phyloP scores from a whole-genome alignment of 2,797 vertebrate genomes.

The Odontamblyopus lacepedii region DNA sequence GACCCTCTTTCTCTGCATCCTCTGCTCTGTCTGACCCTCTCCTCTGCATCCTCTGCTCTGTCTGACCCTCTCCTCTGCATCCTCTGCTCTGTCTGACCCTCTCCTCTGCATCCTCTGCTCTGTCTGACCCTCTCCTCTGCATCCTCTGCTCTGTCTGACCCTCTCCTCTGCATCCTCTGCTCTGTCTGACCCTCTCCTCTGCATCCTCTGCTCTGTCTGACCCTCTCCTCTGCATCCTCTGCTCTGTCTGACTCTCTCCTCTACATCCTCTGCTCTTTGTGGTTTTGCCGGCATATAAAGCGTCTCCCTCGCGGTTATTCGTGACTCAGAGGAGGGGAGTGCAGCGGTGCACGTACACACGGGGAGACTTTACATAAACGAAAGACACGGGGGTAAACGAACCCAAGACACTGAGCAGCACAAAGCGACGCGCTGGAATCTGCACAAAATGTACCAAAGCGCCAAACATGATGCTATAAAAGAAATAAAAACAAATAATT shows the following conservation, averaged over 20 bases:
- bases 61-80: not conserved
- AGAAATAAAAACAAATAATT: too few species aligned
- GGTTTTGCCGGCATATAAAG: too few species aligned
- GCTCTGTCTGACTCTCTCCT: not conserved
- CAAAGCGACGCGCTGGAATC: not conserved
- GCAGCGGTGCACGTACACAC: constrained; percentile 29
- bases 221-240: too few species aligned
- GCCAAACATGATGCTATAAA: not conserved
- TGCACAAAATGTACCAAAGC: not conserved
- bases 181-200: too few species aligned
- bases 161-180: too few species aligned
- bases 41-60: not conserved
- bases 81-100: not conserved
- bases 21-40: too few species aligned
- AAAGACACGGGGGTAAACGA: too few species aligned
- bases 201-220: too few species aligned
- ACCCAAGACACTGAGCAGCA: not conserved
- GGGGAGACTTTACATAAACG: not conserved
- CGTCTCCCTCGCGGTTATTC: not conserved
- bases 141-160: too few species aligned
- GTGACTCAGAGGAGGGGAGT: constrained; percentile 8
- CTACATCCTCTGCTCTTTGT: not conserved
- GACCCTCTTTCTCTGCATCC: too few species aligned
- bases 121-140: too few species aligned
- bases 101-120: too few species aligned